Percentiles rank a stretch among this genome's conserved stretches.
These are phyloP conservation scores for Euproctis similis DNA, from an alignment of 2,888 invertebrate genomes.

Conservation along the genomic window DNA sequence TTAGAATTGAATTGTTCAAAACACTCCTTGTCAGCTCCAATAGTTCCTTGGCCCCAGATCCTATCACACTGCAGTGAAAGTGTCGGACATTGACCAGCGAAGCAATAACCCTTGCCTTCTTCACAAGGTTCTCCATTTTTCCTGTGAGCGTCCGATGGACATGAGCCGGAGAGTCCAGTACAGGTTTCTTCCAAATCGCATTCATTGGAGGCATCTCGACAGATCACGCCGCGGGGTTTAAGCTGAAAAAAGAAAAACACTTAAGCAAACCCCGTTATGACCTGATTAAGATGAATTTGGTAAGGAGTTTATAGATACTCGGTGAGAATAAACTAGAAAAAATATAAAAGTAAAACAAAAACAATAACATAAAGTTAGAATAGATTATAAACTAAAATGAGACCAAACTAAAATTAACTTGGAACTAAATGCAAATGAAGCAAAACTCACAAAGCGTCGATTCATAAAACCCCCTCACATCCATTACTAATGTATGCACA, in stretches of 20 bases:
- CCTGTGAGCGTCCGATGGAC: constrained; percentile 91
- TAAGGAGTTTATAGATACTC: too few relatives aligned
- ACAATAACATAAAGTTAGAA: too few relatives aligned
- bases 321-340: too few relatives aligned
- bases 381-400: too few relatives aligned
- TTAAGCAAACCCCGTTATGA: too few relatives aligned
- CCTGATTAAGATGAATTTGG: too few relatives aligned
- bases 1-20: constrained; percentile 97
- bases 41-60: constrained; percentile 94
- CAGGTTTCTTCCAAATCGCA: constrained; percentile 98
- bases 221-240: constrained; percentile 84
- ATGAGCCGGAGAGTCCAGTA: constrained; percentile 90
- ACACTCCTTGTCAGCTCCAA: constrained; percentile 89
- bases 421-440: background rate
- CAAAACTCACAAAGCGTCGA: background rate
- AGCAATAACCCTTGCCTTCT: constrained; percentile 86
- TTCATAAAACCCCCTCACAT: constrained; percentile 1
- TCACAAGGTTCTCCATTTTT: constrained; percentile 95
- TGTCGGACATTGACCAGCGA: constrained; percentile 93
- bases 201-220: constrained; percentile 90
- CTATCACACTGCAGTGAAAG: constrained; percentile 90
- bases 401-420: background rate
- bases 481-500: constrained; percentile 1
- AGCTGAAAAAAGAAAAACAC: constrained; percentile 73
- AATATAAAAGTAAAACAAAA: too few relatives aligned